phyloP scores from a whole-genome alignment of 2,113 vertebrate genomes.

The Sula dactylatra region DNA sequence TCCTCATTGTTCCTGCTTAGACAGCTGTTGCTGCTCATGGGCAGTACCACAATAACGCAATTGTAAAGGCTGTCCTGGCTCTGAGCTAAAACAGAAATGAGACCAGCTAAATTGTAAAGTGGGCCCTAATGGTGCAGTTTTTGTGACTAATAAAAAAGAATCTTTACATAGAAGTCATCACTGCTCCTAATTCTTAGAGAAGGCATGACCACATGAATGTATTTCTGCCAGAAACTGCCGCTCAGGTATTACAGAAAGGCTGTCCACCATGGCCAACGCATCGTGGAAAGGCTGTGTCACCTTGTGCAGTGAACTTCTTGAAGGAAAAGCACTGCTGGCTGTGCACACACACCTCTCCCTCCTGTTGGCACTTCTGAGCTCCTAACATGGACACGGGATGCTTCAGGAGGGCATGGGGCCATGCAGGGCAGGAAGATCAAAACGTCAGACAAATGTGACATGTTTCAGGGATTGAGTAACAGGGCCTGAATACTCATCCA shows the following conservation, averaged over 20 bases:
- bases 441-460: background rate
- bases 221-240: background rate
- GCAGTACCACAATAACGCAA: background rate
- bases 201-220: fast-evolving
- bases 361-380: background rate
- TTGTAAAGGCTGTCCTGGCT: background rate
- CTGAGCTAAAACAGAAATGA: background rate
- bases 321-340: background rate
- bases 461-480: background rate
- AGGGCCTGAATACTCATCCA: background rate
- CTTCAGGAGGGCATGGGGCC: background rate
- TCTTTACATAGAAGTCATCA: background rate
- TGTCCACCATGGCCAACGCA: background rate
- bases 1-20: background rate
- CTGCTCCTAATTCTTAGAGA: background rate
- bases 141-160: background rate
- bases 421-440: background rate
- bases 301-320: background rate
- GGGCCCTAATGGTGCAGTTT: background rate
- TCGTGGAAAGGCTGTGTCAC: background rate
- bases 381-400: background rate
- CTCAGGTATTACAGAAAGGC: background rate
- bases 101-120: background rate
- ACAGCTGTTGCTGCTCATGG: background rate
- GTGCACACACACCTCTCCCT: background rate